Evolutionary conservation across 2,113 vertebrate species (phyloP).

Genomic region (Myotis lucifugus): DNA sequence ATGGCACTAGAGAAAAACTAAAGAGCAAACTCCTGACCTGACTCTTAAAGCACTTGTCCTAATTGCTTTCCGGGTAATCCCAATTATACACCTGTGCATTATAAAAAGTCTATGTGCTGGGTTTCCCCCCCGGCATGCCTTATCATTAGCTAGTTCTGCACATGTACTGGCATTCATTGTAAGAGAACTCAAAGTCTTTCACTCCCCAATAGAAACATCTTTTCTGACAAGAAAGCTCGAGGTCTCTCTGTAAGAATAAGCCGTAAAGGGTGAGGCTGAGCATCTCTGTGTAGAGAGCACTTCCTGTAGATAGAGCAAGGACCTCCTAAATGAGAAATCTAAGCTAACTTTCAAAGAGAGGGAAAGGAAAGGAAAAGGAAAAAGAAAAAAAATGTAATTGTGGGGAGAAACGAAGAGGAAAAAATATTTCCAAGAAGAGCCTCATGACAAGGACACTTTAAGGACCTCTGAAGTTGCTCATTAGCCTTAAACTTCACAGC

Average conservation of each 20-base stretch:
- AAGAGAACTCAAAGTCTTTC: not conserved
- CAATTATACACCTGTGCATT: not conserved
- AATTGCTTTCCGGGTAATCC: not conserved
- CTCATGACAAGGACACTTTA: not conserved
- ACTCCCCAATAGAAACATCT: not conserved
- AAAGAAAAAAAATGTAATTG: not conserved
- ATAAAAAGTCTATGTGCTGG: not conserved
- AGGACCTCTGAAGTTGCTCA: not conserved
- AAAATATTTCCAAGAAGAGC: not conserved
- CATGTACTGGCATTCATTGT: not conserved
- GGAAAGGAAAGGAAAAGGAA: not conserved
- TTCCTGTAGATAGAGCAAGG: not conserved
- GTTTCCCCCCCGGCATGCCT: not conserved
- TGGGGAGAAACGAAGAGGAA: not conserved
- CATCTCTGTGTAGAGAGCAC: not conserved
- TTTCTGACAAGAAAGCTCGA: not conserved
- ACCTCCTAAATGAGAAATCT: not conserved
- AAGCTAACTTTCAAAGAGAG: not conserved
- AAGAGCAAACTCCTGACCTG: not conserved
- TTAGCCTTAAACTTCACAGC: not conserved
- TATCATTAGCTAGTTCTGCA: not conserved
- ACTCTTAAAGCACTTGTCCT: not conserved
- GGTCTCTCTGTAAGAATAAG: not conserved
- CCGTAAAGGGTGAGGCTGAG: not conserved
- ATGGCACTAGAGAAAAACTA: not conserved